These are phyloP conservation scores for Sebastes miniatus DNA, from an alignment of 2,797 vertebrate species.

Conservation along the genomic window DNA sequence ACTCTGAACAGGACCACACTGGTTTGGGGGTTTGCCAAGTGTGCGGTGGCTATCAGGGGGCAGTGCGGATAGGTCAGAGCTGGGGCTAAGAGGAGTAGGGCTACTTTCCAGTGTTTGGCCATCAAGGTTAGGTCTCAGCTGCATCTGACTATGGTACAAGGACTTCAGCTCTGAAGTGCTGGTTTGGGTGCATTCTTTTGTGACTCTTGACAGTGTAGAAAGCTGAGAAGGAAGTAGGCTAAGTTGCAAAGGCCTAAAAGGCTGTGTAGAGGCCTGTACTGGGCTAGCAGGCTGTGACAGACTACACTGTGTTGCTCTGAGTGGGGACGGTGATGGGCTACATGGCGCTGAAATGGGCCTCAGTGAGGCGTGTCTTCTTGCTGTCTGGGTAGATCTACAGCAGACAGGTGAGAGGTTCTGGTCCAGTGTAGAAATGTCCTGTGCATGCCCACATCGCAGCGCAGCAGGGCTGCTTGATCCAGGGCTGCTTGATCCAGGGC, in stretches of 20 bases:
- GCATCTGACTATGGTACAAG: neutral
- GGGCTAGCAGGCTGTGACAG: slow-evolving; percentile 62
- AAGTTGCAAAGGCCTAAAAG: neutral
- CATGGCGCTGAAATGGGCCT: slow-evolving; percentile 63
- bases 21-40: neutral
- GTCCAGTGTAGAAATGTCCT: slow-evolving; percentile 59
- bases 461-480: neutral
- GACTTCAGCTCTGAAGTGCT: neutral
- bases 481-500: slow-evolving; percentile 24
- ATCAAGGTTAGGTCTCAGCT: slow-evolving; percentile 12
- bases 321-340: slow-evolving; percentile 51
- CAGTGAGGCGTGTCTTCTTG: neutral
- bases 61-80: neutral
- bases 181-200: neutral
- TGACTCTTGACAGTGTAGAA: neutral
- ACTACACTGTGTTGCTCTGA: slow-evolving; percentile 29
- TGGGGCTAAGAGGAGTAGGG: neutral
- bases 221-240: neutral
- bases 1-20: slow-evolving; percentile 2
- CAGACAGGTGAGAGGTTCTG: slow-evolving; percentile 13
- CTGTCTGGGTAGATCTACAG: neutral
- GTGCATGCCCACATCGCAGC: neutral
- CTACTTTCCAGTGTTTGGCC: slow-evolving; percentile 60
- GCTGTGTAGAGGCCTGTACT: neutral
- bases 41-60: neutral